Evolutionary conservation across 2,797 vertebrate species (phyloP).

Genomic region (Squalus acanthias): DNA sequence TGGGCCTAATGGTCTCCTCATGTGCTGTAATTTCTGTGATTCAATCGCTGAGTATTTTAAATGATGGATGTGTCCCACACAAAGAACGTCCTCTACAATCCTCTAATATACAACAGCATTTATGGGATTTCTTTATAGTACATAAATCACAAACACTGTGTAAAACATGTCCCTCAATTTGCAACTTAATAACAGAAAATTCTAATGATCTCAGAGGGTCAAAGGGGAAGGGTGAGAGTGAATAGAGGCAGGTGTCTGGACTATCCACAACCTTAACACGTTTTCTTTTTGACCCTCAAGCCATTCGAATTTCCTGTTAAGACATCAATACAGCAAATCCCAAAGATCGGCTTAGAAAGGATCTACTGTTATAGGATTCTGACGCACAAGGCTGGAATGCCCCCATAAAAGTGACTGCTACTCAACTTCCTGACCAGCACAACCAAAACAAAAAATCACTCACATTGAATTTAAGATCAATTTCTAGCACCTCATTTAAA

Average conservation of each 20-base stretch:
- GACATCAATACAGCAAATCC: background rate
- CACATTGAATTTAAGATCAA: background rate
- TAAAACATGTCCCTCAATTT: background rate
- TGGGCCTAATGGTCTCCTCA: background rate
- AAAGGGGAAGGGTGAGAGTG: background rate
- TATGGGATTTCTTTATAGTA: background rate
- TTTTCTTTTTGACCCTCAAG: background rate
- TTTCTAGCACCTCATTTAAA: background rate
- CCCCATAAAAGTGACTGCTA: background rate
- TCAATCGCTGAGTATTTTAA: background rate
- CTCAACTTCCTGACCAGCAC: background rate
- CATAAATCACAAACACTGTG: background rate
- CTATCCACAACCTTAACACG: background rate
- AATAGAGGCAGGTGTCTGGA: background rate
- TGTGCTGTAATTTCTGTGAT: background rate
- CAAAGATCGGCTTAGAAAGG: constrained; percentile 1
- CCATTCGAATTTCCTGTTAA: background rate
- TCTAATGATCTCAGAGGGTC: background rate
- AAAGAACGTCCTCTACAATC: background rate
- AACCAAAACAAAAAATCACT: background rate
- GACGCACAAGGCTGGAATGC: background rate
- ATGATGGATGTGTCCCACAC: background rate
- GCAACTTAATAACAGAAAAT: background rate
- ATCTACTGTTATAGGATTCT: background rate
- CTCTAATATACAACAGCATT: background rate